These are phyloP conservation scores for Lepisosteus osseus DNA, from an alignment of 2,113 vertebrate genomes.

Conservation along the genomic window DNA sequence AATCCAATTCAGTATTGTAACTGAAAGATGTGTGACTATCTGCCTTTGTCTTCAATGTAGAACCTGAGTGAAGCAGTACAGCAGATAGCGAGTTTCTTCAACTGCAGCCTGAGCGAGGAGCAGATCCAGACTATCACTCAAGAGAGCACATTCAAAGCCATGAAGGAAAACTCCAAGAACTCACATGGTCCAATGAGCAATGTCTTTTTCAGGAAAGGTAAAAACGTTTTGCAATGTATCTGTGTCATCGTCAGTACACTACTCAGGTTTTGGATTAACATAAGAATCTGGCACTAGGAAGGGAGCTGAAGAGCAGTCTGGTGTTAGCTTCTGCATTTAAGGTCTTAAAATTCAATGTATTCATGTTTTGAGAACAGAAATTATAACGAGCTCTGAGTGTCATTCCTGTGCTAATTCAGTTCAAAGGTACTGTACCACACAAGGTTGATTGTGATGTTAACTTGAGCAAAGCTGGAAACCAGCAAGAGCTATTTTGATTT, in stretches of 20 bases:
- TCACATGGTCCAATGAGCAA: constrained; percentile 58
- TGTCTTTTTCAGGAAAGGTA: constrained; percentile 64
- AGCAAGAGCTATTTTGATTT: too few species aligned
- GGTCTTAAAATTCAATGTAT: too few species aligned
- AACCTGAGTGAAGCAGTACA: constrained; percentile 51
- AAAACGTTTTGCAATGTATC: background rate
- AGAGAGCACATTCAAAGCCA: constrained; percentile 51
- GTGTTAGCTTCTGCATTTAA: too few species aligned
- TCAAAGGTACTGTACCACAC: too few species aligned
- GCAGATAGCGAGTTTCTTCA: constrained; percentile 56
- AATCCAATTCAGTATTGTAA: background rate
- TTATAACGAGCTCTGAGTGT: too few species aligned
- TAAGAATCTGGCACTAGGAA: constrained; percentile 23
- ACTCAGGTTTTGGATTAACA: background rate
- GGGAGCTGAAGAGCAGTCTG: too few species aligned
- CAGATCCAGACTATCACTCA: constrained; percentile 50
- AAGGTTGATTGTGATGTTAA: too few species aligned
- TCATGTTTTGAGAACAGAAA: too few species aligned
- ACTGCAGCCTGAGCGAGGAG: constrained; percentile 45
- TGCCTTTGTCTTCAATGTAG: constrained; percentile 32
- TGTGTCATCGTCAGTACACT: too few species aligned
- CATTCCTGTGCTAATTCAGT: too few species aligned
- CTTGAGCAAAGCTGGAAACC: too few species aligned
- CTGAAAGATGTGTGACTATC: background rate
- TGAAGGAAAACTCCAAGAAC: constrained; percentile 45